Percentiles rank a stretch among this genome's conserved stretches.
phyloP scores from a whole-genome alignment of 2,113 vertebrate species.

The Meleagris gallopavo region DNA sequence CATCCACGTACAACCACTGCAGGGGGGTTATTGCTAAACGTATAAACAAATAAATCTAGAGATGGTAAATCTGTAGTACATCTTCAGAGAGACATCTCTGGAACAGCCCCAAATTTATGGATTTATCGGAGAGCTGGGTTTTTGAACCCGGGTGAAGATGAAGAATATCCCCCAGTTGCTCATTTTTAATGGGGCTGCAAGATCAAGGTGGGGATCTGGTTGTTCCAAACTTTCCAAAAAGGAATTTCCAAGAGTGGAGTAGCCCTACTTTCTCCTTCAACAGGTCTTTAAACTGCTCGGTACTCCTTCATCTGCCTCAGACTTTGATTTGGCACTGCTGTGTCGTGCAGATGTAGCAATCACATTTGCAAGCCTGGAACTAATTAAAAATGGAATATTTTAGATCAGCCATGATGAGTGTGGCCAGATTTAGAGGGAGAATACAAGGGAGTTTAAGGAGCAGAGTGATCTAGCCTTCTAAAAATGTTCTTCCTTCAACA shows the following conservation, averaged over 20 bases:
- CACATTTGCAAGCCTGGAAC: conserved; percentile 77
- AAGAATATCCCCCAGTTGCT: not conserved
- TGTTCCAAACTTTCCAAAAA: conserved; percentile 32
- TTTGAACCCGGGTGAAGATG: not conserved
- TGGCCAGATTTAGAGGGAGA: conserved; percentile 76
- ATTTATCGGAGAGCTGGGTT: not conserved
- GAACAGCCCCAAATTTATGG: not conserved
- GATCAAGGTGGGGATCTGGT: conserved; percentile 12
- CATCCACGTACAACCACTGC: not conserved
- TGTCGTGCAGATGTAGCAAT: conserved; percentile 74
- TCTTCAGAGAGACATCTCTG: not conserved
- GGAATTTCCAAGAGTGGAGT: conserved; percentile 61
- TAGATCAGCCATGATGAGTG: conserved; percentile 77
- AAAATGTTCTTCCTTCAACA: conserved; percentile 58
- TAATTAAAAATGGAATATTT: conserved; percentile 86
- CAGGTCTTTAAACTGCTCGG: conserved; percentile 70
- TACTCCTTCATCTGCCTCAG: conserved; percentile 73
- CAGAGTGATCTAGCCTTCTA: conserved; percentile 52
- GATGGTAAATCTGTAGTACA: not conserved
- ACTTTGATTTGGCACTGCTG: conserved; percentile 79
- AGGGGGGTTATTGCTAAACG: not conserved
- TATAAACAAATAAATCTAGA: not conserved
- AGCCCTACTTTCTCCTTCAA: conserved; percentile 69
- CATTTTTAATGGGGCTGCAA: not conserved
- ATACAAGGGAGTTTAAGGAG: conserved; percentile 65